phyloP scores from a whole-genome alignment of 2,888 invertebrate genomes.

The Sinentomon sp. region DNA sequence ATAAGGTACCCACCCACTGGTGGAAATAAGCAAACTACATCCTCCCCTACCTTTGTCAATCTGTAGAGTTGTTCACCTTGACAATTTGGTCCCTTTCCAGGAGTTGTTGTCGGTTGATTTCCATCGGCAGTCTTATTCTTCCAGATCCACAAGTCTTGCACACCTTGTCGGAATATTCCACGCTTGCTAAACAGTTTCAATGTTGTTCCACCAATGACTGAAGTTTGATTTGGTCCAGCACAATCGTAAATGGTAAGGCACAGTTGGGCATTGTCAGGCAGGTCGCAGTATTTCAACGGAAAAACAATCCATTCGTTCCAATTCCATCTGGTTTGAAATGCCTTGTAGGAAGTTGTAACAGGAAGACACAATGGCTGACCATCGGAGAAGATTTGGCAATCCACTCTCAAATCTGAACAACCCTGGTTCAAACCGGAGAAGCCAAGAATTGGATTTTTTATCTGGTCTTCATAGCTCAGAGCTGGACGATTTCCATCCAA shows the following conservation, averaged over 20 bases:
- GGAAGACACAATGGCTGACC: constrained; percentile 46
- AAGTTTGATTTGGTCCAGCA: constrained; percentile 50
- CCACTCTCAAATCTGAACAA: constrained; percentile 65
- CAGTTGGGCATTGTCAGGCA: constrained; percentile 60
- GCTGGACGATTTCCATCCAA: constrained; percentile 66
- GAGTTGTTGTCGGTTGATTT: constrained; percentile 37
- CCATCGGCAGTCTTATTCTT: too few relatives aligned
- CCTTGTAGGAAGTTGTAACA: constrained; percentile 66
- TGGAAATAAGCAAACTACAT: not conserved
- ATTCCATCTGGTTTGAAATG: constrained; percentile 75
- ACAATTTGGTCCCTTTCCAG: constrained; percentile 58
- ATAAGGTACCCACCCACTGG: too few relatives aligned
- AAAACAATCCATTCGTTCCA: constrained; percentile 94
- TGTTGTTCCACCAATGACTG: constrained; percentile 73
- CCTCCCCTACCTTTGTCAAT: constrained; percentile 34
- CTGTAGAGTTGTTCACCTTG: constrained; percentile 65
- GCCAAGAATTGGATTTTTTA: constrained; percentile 63
- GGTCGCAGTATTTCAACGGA: constrained; percentile 66
- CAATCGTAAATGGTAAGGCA: constrained; percentile 77
- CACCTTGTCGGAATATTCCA: constrained; percentile 65
- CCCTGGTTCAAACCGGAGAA: constrained; percentile 68
- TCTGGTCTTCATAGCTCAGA: constrained; percentile 60
- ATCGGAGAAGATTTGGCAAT: constrained; percentile 32
- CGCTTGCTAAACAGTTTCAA: constrained; percentile 82
- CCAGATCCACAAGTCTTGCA: too few relatives aligned